Conservation (phyloP, 2,113 vertebrate genomes). For the Eulemur macaco region DNA sequence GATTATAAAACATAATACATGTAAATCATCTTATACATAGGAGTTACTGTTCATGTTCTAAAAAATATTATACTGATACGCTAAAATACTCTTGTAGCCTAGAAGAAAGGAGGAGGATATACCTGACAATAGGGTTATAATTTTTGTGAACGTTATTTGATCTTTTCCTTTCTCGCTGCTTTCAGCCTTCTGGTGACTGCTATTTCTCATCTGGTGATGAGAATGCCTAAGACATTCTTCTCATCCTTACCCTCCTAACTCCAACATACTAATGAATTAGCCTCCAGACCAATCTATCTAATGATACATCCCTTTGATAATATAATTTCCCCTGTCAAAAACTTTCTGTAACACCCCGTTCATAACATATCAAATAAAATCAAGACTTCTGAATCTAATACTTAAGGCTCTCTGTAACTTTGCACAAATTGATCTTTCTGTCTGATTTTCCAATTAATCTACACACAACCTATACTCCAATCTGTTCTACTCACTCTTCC, state of each 20-base stretch:
- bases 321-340: background rate
- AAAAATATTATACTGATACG: background rate
- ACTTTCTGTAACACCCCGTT: background rate
- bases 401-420: background rate
- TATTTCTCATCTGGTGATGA: background rate
- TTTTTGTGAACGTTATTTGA: background rate
- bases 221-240: background rate
- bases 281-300: background rate
- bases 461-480: background rate
- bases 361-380: background rate
- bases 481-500: background rate
- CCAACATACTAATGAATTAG: background rate
- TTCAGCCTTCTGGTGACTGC: background rate
- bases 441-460: background rate
- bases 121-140: background rate
- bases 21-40: background rate
- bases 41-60: background rate
- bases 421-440: background rate
- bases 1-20: background rate
- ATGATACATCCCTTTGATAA: background rate
- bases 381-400: background rate
- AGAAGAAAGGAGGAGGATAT: background rate
- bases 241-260: background rate
- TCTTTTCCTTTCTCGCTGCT: background rate
- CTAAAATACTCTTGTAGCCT: background rate